Conservation (phyloP, 1,140 invertebrate genomes). For the Drosophila sechellia region DNA sequence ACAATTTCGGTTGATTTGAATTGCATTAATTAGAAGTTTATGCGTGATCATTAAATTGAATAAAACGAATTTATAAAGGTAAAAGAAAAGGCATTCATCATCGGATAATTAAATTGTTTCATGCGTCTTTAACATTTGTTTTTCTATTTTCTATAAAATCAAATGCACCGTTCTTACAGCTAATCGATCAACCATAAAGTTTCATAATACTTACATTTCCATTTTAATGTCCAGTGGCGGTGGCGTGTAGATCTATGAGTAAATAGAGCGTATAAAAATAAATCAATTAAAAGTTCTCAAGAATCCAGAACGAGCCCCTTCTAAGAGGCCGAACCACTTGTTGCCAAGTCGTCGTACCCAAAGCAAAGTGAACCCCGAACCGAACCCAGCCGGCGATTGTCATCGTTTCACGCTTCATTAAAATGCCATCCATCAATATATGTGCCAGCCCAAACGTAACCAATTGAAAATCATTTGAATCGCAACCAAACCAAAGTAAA, state of each 20-base stretch:
- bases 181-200: constrained; percentile 2
- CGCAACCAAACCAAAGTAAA: constrained; percentile 30
- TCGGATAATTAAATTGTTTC: not conserved
- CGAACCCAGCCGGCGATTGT: constrained; percentile 39
- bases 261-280: constrained; percentile 34
- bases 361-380: constrained; percentile 27
- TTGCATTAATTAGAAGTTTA: not conserved
- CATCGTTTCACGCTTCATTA: constrained; percentile 70
- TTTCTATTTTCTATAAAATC: constrained; percentile 5
- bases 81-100: not conserved
- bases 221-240: constrained; percentile 65
- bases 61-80: not conserved
- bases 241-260: constrained; percentile 57
- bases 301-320: constrained; percentile 43
- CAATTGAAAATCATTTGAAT: constrained; percentile 71
- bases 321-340: constrained; percentile 27
- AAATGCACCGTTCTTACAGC: not conserved
- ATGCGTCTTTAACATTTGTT: not conserved
- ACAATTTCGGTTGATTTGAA: not conserved
- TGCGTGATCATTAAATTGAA: not conserved
- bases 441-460: constrained; percentile 25
- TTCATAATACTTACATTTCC: constrained; percentile 65
- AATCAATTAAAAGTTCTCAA: constrained; percentile 38
- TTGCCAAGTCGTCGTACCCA: constrained; percentile 41
- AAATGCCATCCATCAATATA: constrained; percentile 65